Evolutionary conservation across 1,140 invertebrate species (phyloP).

Genomic region (Kradibia gibbosae): DNA sequence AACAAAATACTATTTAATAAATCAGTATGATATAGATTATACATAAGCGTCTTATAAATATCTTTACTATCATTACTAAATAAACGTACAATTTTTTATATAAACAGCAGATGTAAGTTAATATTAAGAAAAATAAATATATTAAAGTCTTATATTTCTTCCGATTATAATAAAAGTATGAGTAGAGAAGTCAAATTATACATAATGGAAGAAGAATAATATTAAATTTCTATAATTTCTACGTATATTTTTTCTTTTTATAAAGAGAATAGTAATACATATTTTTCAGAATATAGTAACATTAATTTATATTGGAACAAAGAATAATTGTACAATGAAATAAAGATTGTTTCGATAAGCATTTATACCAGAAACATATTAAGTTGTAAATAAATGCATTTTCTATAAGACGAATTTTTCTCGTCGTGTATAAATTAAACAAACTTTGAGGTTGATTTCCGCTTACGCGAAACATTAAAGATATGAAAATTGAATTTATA

Average conservation of each 20-base stretch:
- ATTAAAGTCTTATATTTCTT: conserved; percentile 33
- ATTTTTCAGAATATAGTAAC: conserved; percentile 29
- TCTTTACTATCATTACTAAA: conserved; percentile 38
- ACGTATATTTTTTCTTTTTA: neutral
- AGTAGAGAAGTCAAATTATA: conserved; percentile 9
- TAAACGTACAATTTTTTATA: conserved; percentile 34
- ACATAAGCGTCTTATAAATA: conserved; percentile 39
- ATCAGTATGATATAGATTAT: conserved; percentile 34
- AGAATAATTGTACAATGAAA: conserved; percentile 22
- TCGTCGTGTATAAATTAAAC: conserved; percentile 38
- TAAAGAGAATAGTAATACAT: neutral
- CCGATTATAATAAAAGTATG: conserved; percentile 28
- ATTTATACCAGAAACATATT: conserved; percentile 26
- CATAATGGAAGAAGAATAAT: conserved; percentile 7
- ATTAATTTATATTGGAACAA: conserved; percentile 15
- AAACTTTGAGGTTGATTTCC: conserved; percentile 32
- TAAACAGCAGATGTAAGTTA: conserved; percentile 34
- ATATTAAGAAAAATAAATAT: conserved; percentile 26
- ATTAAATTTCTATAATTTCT: conserved; percentile 20
- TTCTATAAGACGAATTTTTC: conserved; percentile 47
- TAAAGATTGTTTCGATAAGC: conserved; percentile 7
- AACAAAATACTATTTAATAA: conserved; percentile 22
- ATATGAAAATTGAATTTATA: conserved; percentile 59
- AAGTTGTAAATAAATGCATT: conserved; percentile 48
- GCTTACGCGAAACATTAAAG: conserved; percentile 6